Evolutionary conservation across 2,888 invertebrate genomes (phyloP).

Genomic region (Cryptops parisi): DNA sequence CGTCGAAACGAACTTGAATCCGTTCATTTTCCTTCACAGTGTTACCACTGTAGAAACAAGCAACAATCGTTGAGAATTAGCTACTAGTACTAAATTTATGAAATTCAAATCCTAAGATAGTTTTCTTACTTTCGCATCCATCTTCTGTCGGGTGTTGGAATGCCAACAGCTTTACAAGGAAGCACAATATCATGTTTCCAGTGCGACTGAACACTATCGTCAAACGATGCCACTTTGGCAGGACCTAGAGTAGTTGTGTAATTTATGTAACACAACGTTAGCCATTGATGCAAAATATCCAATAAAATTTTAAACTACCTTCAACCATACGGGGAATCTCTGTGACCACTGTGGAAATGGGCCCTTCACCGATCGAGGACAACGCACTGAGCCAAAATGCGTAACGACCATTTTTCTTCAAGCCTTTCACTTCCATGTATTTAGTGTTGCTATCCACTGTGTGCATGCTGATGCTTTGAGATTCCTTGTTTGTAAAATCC

Average conservation of each 20-base stretch:
- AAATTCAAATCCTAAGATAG: not conserved
- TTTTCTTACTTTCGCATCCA: constrained; percentile 19
- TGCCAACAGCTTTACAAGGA: constrained; percentile 20
- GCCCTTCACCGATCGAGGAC: constrained; percentile 17
- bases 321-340: too few relatives aligned
- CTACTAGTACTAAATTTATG: too few relatives aligned
- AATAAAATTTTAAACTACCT: too few relatives aligned
- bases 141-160: constrained; percentile 20
- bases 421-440: too few relatives aligned
- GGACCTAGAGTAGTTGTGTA: constrained; percentile 8
- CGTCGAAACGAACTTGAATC: not conserved
- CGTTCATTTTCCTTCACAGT: not conserved
- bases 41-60: constrained; percentile 4
- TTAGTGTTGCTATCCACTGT: too few relatives aligned
- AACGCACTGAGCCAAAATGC: constrained; percentile 19
- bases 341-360: constrained; percentile 13
- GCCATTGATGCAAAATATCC: too few relatives aligned
- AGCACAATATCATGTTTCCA: constrained; percentile 15
- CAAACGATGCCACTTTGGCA: constrained; percentile 18
- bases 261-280: not conserved
- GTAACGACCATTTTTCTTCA: constrained; percentile 17
- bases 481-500: too few relatives aligned
- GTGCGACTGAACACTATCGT: constrained; percentile 14
- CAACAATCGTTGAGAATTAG: too few relatives aligned
- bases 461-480: too few relatives aligned